Percentiles rank a stretch among this genome's conserved stretches.
phyloP scores from a whole-genome alignment of 2,888 invertebrate genomes.

The Chrysopilus asiliformis region DNA sequence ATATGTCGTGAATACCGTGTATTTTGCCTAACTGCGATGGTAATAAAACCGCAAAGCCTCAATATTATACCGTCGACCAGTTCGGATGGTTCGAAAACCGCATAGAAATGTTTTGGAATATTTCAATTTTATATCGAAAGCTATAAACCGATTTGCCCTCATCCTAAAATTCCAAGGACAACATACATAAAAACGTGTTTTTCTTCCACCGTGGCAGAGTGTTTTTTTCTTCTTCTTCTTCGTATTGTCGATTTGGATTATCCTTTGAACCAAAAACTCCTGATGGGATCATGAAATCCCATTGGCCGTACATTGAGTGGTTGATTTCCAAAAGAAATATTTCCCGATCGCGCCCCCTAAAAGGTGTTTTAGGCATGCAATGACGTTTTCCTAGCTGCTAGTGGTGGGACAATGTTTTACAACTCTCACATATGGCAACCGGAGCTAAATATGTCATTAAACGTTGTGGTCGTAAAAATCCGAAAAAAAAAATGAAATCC shows the following conservation, averaged over 20 bases:
- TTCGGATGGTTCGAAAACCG: constrained; percentile 4
- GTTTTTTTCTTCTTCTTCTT: constrained; percentile 5
- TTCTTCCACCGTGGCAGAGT: too few relatives aligned
- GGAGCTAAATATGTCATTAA: constrained; percentile 11
- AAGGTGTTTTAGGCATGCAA: not conserved
- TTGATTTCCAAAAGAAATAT: constrained; percentile 4
- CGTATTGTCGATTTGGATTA: too few relatives aligned
- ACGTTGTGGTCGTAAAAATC: constrained; percentile 9
- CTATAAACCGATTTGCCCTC: constrained; percentile 11
- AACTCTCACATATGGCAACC: constrained; percentile 8
- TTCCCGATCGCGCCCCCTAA: not conserved
- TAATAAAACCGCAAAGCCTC: constrained; percentile 4
- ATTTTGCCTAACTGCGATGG: constrained; percentile 5
- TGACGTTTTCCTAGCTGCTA: constrained; percentile 5
- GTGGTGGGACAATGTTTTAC: not conserved
- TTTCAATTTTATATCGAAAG: constrained; percentile 13
- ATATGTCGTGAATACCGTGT: constrained; percentile 3
- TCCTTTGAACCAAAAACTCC: too few relatives aligned
- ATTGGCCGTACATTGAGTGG: too few relatives aligned
- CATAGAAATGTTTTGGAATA: constrained; percentile 9
- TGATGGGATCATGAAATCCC: too few relatives aligned
- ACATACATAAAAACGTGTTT: too few relatives aligned
- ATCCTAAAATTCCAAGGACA: constrained; percentile 5
- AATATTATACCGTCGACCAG: constrained; percentile 1
- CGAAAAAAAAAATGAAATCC: too few relatives aligned